Conservation (phyloP, 2,797 vertebrate species). For the Tadarida brasiliensis region DNA sequence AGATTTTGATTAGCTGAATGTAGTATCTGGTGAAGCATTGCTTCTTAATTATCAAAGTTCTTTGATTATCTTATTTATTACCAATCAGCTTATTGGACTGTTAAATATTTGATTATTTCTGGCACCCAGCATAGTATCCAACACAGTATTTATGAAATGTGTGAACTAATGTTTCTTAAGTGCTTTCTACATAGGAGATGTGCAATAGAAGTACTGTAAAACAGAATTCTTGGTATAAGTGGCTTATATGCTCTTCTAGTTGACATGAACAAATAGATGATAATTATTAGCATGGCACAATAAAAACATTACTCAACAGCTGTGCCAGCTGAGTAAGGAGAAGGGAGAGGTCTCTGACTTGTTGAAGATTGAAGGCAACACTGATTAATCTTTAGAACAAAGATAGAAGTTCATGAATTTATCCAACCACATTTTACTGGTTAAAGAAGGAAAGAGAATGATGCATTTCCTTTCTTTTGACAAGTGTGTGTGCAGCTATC, state of each 20-base stretch:
- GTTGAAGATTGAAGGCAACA: conserved; percentile 41
- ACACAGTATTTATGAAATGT: neutral
- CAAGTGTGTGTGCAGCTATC: neutral
- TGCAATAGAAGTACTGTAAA: neutral
- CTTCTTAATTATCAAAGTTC: neutral
- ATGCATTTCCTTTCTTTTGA: conserved; percentile 2
- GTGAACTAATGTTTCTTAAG: conserved; percentile 8
- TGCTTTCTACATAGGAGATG: neutral
- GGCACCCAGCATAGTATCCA: neutral
- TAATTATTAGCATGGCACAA: neutral
- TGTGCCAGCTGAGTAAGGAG: neutral
- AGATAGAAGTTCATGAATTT: conserved; percentile 40
- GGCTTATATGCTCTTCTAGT: neutral
- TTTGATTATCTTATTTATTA: neutral
- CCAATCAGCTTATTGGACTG: neutral
- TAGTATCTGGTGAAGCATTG: neutral
- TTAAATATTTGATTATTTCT: conserved; percentile 42
- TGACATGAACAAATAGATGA: neutral
- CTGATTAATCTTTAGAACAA: conserved; percentile 42
- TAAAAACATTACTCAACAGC: neutral
- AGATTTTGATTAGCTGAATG: conserved; percentile 13
- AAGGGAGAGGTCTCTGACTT: neutral
- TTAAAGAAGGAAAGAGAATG: conserved; percentile 40
- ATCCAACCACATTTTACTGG: conserved; percentile 6
- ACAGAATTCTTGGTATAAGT: neutral